Evolutionary conservation across 2,797 vertebrate species (phyloP).

Genomic region (Microcaecilia unicolor): DNA sequence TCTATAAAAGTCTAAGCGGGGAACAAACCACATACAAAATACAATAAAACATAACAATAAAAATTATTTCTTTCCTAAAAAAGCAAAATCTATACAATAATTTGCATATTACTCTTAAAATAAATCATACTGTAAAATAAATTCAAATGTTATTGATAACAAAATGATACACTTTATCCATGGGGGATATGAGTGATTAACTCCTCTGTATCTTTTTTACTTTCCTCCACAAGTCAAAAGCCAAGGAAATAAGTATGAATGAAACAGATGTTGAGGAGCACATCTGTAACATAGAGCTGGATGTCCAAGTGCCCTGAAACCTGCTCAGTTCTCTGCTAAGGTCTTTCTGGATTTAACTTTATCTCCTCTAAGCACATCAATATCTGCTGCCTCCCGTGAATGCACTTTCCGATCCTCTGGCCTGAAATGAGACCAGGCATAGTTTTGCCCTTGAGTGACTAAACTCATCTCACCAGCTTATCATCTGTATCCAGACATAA

Average conservation of each 20-base stretch:
- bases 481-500: background rate
- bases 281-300: background rate
- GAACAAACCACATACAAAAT: too few relatives aligned
- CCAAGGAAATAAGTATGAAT: background rate
- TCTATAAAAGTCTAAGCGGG: too few relatives aligned
- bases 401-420: background rate
- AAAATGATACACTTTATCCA: too few relatives aligned
- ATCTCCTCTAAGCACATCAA: constrained; percentile 2
- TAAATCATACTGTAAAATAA: too few relatives aligned
- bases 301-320: background rate
- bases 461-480: background rate
- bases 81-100: too few relatives aligned
- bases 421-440: background rate
- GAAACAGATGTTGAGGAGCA: background rate
- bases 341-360: constrained; percentile 1
- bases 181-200: too few relatives aligned
- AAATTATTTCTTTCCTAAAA: too few relatives aligned
- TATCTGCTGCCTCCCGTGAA: constrained; percentile 9
- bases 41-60: too few relatives aligned
- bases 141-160: too few relatives aligned
- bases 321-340: background rate
- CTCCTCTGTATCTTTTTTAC: too few relatives aligned
- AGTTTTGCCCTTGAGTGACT: background rate
- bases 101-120: too few relatives aligned
- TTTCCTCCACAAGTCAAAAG: constrained; percentile 1